Evolutionary conservation across 2,113 vertebrate species (phyloP), one percentile per base, ranked within the genome.

Genomic region (Trichechus manatus): DNA sequence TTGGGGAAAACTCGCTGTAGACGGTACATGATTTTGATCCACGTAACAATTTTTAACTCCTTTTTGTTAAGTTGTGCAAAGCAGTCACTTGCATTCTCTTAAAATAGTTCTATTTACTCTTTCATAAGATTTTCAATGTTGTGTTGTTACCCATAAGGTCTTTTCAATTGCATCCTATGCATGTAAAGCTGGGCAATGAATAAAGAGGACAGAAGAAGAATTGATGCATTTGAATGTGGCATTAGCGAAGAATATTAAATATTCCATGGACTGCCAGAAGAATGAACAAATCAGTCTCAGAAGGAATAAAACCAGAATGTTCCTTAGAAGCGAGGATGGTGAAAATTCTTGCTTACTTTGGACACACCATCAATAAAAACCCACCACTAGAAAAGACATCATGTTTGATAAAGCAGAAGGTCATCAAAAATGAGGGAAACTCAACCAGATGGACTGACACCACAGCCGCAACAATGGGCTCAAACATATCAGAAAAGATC

Each of bases 11-110:
- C 13, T 82, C n/a, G 80, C 64, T 63, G 20, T 36, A 33, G 36
- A 47, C 0, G 29, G 27, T 7, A 36, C 44, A 36, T 56, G n/a
- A 23, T 39, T 80, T 63, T 9, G 10, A 88, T 47, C 83, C 70
- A 39, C 31, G 20, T 4, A 74, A 36, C 23, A 68, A 33, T 81
- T 81, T 81, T 85, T 81, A 47, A 50, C 25, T 74, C 11, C 56
- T 89, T 91, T 75, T 63, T 78, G 44, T 33, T 77, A 93, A 93
- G 53, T 66, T 17, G 44, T 11, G 19, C 70, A 44, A 78, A 93
- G 68, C 8, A 66, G 10, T 47, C 50, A n/a, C 50, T 23, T 72
- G 20, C 33, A 85, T 87, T 61, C n/a, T 93, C 44, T 78, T 15
- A 13, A 82, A 56, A 72, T 9, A 39, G 33, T 64, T 83, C 1